Conservation (phyloP, 2,888 invertebrate species). For the Glaucopsyche alexis region DNA sequence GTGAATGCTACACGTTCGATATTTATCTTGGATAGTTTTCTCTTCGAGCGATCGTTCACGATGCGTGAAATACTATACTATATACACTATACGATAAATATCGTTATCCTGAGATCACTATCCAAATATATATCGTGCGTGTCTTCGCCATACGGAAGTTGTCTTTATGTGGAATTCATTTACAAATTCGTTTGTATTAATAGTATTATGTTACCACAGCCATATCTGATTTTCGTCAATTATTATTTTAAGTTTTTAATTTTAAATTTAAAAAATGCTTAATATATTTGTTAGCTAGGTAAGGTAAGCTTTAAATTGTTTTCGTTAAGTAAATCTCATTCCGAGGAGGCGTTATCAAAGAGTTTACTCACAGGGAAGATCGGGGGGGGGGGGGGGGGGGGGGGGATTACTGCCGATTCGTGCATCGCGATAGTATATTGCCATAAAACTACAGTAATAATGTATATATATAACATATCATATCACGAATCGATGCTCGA, state of each 20-base stretch:
- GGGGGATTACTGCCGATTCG: conserved; percentile 3
- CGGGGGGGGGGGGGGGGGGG: neutral
- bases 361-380: conserved; percentile 21
- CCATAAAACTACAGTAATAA: conserved; percentile 8
- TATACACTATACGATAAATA: neutral
- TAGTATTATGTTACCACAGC: conserved; percentile 23
- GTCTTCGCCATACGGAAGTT: neutral
- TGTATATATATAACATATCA: conserved; percentile 29
- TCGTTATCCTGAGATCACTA: neutral
- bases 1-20: neutral
- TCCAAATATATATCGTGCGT: neutral
- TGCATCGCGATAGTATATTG: conserved; percentile 4
- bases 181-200: neutral
- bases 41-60: too few relatives aligned
- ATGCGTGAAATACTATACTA: too few relatives aligned
- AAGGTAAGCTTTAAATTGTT: conserved; percentile 27
- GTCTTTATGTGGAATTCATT: conserved; percentile 2
- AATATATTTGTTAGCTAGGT: conserved; percentile 26
- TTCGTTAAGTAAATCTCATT: conserved; percentile 29
- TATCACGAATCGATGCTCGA: neutral
- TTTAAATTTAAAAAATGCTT: conserved; percentile 26
- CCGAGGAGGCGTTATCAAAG: conserved; percentile 30
- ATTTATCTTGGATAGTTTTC: neutral
- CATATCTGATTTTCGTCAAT: conserved; percentile 39
- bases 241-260: conserved; percentile 30